Evolutionary conservation across 2,888 invertebrate genomes (phyloP), one percentile per base, ranked within the genome.

Genomic region (Dioctria rufipes): DNA sequence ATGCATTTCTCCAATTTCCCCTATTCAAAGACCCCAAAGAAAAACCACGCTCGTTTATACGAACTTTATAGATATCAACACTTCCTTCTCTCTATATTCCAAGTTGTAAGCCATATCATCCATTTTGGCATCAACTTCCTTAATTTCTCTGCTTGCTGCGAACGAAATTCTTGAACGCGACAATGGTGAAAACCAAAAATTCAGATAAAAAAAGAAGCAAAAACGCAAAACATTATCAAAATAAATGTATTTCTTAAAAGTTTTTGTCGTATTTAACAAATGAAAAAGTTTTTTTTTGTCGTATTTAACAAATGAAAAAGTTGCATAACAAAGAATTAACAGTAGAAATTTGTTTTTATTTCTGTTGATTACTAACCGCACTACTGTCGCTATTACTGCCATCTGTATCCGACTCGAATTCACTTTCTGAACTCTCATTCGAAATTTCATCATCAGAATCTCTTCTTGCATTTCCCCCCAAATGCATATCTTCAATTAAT

Each of bases 401-500:
- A 11, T 43, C 67, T 3, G 43, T 60, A 5, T 25, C 83, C 81
- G 13, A 75, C 80, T 39, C 83, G 79, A 3, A 42, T 2, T 61
- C 81, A 51, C 40, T 40, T 2, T 73, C 73, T n/a, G 60, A 73
- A 13, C 39, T 73, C 37, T 40, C 58, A n/a, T 39, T 58, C 4
- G 60, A 40, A 13, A 46, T 77, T 5, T 83, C 80, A 54, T 84
- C 85, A 3, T 85, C 85, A 3, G 85, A 84, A 11, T 82, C 82
- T 60, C 39, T 83, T 25, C 25, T 25, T 25, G 25, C 25, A 67
- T 58, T 83, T 77, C 80, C 80, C 73, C 65, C 81, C 11, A 86
- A 83, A 81, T 86, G 86, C 80, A 88, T 86, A 80, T 88, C 88
- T 8, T 85, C 85, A 81, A 88, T 86, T 46, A 88, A 81, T 73